Evolutionary conservation across 2,797 vertebrate genomes (phyloP).

Genomic region (Hippopotamyrus pictus): DNA sequence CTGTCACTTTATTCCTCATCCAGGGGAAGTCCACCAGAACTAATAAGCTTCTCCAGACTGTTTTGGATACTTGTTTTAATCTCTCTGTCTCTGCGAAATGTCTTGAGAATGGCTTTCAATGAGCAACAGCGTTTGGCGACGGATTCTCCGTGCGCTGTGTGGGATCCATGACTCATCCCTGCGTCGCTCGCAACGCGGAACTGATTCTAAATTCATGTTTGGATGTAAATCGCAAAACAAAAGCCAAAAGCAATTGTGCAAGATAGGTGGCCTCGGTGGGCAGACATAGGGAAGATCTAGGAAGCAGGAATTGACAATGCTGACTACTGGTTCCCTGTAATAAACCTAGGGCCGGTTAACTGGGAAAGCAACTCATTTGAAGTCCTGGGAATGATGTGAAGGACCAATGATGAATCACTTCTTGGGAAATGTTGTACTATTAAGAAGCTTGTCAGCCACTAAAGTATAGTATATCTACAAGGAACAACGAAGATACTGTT

Average conservation of each 20-base stretch:
- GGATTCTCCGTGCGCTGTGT: slow-evolving; percentile 33
- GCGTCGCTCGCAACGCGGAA: slow-evolving; percentile 55
- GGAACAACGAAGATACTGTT: not conserved
- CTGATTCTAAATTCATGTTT: slow-evolving; percentile 55
- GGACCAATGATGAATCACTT: not conserved
- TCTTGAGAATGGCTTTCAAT: slow-evolving; percentile 52
- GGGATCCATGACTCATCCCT: slow-evolving; percentile 58
- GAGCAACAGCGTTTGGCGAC: slow-evolving; percentile 53
- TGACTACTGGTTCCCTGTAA: not conserved
- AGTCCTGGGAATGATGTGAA: not conserved
- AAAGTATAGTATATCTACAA: not conserved
- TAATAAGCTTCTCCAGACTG: slow-evolving; percentile 51
- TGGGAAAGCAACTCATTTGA: not conserved
- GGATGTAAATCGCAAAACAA: slow-evolving; percentile 32
- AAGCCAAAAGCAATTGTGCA: not conserved
- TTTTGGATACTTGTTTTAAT: slow-evolving; percentile 45
- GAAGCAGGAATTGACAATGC: not conserved
- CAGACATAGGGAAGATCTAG: not conserved
- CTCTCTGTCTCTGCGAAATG: slow-evolving; percentile 52
- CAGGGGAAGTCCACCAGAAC: slow-evolving; percentile 58
- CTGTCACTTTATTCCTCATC: slow-evolving; percentile 52
- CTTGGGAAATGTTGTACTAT: not conserved
- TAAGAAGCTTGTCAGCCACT: not conserved
- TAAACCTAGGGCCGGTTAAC: not conserved
- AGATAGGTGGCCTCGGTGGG: not conserved